Evolutionary conservation across 2,888 invertebrate species (phyloP), one percentile per base, ranked within the genome.

Genomic region (Drosophila pseudotakahashii): DNA sequence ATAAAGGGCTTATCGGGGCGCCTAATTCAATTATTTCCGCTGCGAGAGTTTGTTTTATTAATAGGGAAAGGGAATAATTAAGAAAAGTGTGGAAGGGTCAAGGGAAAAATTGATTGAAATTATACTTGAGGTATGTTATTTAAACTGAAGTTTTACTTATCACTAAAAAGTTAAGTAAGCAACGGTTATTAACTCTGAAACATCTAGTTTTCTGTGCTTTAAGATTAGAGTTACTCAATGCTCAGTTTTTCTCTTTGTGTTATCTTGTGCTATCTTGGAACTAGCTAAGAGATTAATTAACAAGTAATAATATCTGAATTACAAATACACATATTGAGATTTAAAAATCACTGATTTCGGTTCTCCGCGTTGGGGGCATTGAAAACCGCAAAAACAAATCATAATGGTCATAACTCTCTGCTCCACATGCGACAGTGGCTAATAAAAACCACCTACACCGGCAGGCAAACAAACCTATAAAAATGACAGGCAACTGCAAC

Each of bases 401-500:
- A 69, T 55, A 66, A 70, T 69, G 57, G 37, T 36, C 64, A 69
- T 64, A 66, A 69, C 45, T 69, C 66, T 69, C 32, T 11, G 66
- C 45, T 47, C 66, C 66, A 66, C 66, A 66, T 66, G 70, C 39
- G 48, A 45, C 63, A 62, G 54, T 61, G 48, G 54, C 64, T 34
- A 69, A 66, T 66, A 66, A 69, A 47, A 66, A 55, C 32, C 64
- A 66, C 52, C 86, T 63, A 64, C 62, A 64, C 39, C 34, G 44
- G 47, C 42, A 55, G 82, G 88, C 89, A 83, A 83, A 83, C 82
- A 83, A 83, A 87, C 89, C 82, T 87, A 83, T 83, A 83, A 83
- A 83, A 83, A 87, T 83, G 82, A 89, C 82, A 83, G 68, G 82
- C 85, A 73, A 89, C 89, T 83, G 82, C 82, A 83, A 89, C 87